These are phyloP conservation scores for Ophion ellenae DNA, from an alignment of 2,888 invertebrate species.

Conservation along the genomic window DNA sequence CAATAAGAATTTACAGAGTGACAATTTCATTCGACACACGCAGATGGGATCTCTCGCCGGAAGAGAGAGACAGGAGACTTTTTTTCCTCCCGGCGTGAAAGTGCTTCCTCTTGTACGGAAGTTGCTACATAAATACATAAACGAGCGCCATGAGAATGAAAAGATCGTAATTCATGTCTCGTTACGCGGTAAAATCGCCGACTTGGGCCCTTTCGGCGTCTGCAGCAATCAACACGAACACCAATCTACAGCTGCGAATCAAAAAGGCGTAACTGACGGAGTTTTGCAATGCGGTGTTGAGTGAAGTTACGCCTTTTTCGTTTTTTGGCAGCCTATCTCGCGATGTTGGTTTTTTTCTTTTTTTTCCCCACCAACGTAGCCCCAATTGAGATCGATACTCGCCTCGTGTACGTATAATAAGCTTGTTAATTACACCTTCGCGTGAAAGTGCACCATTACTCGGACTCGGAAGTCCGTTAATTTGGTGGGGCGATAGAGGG, in stretches of 20 bases:
- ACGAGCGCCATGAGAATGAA: not conserved
- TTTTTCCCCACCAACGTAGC: not conserved
- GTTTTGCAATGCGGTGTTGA: not conserved
- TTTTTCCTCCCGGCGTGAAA: conserved; percentile 47
- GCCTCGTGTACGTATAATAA: not conserved
- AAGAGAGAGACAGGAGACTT: conserved; percentile 38
- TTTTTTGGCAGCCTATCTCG: not conserved
- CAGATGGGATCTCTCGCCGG: conserved; percentile 27
- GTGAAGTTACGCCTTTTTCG: not conserved
- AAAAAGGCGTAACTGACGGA: not conserved
- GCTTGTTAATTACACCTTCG: conserved; percentile 32
- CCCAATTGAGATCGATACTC: conserved; percentile 38
- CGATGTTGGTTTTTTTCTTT: not conserved
- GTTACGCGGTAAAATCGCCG: conserved; percentile 3
- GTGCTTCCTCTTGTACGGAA: conserved; percentile 55
- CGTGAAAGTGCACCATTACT: conserved; percentile 28
- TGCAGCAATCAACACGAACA: not conserved
- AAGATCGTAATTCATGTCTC: not conserved
- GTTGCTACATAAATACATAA: conserved; percentile 7
- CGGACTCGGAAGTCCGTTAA: conserved; percentile 31
- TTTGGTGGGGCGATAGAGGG: conserved; percentile 8
- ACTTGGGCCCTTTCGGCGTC: not conserved
- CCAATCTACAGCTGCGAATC: not conserved
- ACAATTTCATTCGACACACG: conserved; percentile 46
- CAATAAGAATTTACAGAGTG: conserved; percentile 34